Evolutionary conservation across 2,113 vertebrate species (phyloP).

Genomic region (Scytalopus superciliaris): DNA sequence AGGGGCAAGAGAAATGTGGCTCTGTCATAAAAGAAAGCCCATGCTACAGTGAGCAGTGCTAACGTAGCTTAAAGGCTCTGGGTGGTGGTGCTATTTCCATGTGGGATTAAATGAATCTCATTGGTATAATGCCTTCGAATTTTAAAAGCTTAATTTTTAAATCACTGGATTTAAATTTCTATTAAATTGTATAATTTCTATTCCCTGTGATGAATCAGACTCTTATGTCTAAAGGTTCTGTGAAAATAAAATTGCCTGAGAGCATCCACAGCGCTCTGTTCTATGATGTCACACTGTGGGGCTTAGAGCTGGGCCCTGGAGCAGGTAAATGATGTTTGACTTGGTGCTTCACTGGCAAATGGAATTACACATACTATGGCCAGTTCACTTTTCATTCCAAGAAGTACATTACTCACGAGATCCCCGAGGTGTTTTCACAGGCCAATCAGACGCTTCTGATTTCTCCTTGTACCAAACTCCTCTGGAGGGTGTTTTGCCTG

Average conservation of each 20-base stretch:
- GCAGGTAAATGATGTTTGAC: not conserved
- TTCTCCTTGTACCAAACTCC: not conserved
- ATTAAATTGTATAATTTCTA: not conserved
- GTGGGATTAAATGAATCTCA: not conserved
- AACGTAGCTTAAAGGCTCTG: not conserved
- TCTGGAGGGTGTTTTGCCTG: not conserved
- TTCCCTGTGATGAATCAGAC: not conserved
- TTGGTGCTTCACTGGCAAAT: not conserved
- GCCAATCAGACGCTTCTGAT: not conserved
- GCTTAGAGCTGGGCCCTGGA: not conserved
- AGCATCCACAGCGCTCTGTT: not conserved
- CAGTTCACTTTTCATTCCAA: not conserved
- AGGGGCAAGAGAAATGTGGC: not conserved
- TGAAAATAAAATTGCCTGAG: not conserved
- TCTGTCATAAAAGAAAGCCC: not conserved
- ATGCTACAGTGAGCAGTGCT: accelerated
- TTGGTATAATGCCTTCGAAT: not conserved
- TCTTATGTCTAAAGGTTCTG: not conserved
- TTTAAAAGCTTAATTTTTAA: not conserved
- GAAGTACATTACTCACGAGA: not conserved
- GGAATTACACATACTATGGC: not conserved
- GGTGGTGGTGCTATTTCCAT: not conserved
- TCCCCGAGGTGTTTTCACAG: not conserved
- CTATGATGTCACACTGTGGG: not conserved
- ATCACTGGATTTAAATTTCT: not conserved